phyloP scores from a whole-genome alignment of 1,140 invertebrate genomes.

The Delia radicum region DNA sequence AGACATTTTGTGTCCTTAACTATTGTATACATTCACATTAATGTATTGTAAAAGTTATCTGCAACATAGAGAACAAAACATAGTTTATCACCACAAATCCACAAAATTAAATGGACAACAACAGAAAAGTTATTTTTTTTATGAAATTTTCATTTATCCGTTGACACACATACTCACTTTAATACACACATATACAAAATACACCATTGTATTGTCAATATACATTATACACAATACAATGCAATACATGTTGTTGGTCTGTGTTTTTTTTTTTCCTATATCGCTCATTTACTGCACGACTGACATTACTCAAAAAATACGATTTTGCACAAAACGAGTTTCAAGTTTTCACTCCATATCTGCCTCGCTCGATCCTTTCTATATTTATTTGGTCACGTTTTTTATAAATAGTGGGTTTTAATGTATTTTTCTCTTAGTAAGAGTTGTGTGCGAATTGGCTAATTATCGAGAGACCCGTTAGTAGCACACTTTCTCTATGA shows the following conservation, averaged over 20 bases:
- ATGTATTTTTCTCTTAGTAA: too few species aligned
- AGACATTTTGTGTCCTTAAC: not conserved
- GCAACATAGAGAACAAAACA: not conserved
- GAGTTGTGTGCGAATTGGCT: too few species aligned
- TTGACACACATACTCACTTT: not conserved
- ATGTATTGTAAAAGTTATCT: not conserved
- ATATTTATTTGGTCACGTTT: too few species aligned
- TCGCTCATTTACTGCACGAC: not conserved
- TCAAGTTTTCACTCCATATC: too few species aligned
- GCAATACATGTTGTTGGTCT: not conserved
- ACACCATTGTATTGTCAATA: not conserved
- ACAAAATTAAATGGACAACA: slow-evolving; percentile 9
- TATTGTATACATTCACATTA: not conserved
- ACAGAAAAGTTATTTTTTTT: not conserved
- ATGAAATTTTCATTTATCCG: not conserved
- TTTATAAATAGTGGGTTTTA: too few species aligned
- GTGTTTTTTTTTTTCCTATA: too few species aligned
- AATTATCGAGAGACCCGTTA: too few species aligned
- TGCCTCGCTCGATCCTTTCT: too few species aligned
- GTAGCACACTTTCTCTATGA: too few species aligned
- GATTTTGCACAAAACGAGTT: too few species aligned
- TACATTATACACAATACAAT: not conserved
- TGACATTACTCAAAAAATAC: too few species aligned
- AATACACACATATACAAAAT: not conserved
- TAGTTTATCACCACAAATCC: not conserved